phyloP scores from a whole-genome alignment of 2,888 invertebrate genomes.

The Macrosoma leucophasiata region DNA sequence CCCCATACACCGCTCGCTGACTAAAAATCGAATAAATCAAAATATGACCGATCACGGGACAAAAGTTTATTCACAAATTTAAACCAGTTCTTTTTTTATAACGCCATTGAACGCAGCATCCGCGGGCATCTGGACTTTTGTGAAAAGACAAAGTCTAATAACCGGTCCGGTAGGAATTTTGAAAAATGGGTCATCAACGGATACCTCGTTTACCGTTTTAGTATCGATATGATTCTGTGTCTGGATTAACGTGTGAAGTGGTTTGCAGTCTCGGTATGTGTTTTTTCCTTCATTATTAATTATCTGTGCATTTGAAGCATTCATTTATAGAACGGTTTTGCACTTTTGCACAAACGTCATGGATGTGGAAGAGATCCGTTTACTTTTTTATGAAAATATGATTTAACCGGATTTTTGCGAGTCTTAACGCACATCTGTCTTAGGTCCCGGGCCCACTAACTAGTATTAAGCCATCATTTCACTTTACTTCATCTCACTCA shows the following conservation, averaged over 20 bases:
- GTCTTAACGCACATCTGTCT: too few species aligned
- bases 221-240: constrained; percentile 31
- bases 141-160: constrained; percentile 60
- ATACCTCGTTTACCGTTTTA: constrained; percentile 36
- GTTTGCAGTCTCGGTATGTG: constrained; percentile 1
- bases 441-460: too few species aligned
- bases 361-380: too few species aligned
- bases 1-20: constrained; percentile 49
- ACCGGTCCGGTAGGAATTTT: constrained; percentile 59
- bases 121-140: constrained; percentile 66
- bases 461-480: too few species aligned
- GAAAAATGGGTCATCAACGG: constrained; percentile 65
- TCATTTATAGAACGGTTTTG: too few species aligned
- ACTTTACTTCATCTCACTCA: too few species aligned
- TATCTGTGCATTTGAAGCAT: too few species aligned
- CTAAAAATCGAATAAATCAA: constrained; percentile 75
- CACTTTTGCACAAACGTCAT: too few species aligned
- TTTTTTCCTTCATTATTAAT: not conserved
- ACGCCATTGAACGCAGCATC: constrained; percentile 61
- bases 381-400: too few species aligned
- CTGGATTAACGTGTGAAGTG: constrained; percentile 15
- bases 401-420: too few species aligned
- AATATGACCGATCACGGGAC: constrained; percentile 67
- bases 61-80: constrained; percentile 61
- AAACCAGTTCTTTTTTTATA: constrained; percentile 59